phyloP scores from a whole-genome alignment of 2,888 invertebrate species.

The Exephanes ischioxanthus region DNA sequence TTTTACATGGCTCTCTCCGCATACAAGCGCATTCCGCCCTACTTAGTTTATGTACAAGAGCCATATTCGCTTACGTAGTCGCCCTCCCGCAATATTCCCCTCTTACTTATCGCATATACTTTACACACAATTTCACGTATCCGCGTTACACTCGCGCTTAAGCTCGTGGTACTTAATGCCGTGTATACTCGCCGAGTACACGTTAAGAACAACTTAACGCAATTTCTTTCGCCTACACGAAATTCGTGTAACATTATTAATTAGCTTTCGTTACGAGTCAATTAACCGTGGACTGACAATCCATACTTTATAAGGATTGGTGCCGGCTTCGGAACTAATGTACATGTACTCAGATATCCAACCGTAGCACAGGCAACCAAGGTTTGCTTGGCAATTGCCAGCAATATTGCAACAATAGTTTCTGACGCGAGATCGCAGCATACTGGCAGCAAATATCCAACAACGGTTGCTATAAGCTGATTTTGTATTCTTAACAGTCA shows the following conservation, averaged over 20 bases:
- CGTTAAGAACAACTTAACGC: constrained; percentile 35
- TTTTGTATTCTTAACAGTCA: no score
- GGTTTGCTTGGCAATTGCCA: no score
- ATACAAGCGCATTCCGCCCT: constrained; percentile 23
- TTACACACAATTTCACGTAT: constrained; percentile 58
- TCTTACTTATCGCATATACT: constrained; percentile 56
- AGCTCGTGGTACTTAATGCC: constrained; percentile 46
- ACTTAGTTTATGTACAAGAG: constrained; percentile 39
- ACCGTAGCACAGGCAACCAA: no score
- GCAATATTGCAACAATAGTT: no score
- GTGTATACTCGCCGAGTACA: constrained; percentile 31
- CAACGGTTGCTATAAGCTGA: no score
- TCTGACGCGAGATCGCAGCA: no score
- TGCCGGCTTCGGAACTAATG: background rate
- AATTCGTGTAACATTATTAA: constrained; percentile 6
- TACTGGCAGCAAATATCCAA: no score
- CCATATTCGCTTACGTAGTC: constrained; percentile 44
- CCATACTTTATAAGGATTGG: background rate
- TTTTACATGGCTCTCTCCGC: constrained; percentile 8
- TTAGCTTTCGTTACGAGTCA: background rate
- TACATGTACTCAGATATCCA: background rate
- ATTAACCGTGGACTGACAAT: background rate
- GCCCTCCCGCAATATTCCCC: constrained; percentile 52
- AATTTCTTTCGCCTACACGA: constrained; percentile 31
- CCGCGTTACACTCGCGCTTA: constrained; percentile 16